Conservation (phyloP, 2,888 invertebrate species). For the Ectemnius continuus region DNA sequence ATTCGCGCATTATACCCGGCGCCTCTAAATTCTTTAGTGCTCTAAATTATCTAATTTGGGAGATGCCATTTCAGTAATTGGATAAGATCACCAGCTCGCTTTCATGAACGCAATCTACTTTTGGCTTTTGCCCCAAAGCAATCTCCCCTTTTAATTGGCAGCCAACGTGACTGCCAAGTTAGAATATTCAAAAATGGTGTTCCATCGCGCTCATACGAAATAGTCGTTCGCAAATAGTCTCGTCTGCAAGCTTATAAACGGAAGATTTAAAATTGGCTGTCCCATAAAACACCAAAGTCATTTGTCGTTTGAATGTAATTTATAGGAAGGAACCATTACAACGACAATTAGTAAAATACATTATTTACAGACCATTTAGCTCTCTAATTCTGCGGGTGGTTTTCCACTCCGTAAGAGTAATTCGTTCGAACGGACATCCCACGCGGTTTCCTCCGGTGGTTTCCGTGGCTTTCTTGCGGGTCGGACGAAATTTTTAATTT, state of each 20-base stretch:
- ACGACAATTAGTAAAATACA: constrained; percentile 14
- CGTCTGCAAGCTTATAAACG: not conserved
- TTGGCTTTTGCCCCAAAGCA: constrained; percentile 7
- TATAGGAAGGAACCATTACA: not conserved
- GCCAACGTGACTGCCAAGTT: no score
- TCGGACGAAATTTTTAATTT: constrained; percentile 5
- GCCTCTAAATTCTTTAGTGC: no score
- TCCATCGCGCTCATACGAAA: not conserved
- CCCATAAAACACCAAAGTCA: not conserved
- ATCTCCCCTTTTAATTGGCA: no score
- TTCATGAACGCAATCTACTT: not conserved
- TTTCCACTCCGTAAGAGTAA: not conserved
- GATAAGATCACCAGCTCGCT: constrained; percentile 13
- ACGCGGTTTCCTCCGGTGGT: not conserved
- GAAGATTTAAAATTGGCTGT: not conserved
- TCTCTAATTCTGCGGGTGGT: not conserved
- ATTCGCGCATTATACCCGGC: constrained; percentile 25
- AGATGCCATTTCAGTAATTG: constrained; percentile 39
- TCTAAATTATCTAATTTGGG: constrained; percentile 13
- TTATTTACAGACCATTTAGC: constrained; percentile 27
- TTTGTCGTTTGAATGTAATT: not conserved
- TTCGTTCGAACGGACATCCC: not conserved
- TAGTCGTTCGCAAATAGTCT: not conserved
- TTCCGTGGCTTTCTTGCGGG: constrained; percentile 10
- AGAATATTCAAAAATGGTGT: not conserved